Evolutionary conservation across 2,113 vertebrate genomes (phyloP), one percentile per base, ranked within the genome.

Genomic region (Podarcis muralis): DNA sequence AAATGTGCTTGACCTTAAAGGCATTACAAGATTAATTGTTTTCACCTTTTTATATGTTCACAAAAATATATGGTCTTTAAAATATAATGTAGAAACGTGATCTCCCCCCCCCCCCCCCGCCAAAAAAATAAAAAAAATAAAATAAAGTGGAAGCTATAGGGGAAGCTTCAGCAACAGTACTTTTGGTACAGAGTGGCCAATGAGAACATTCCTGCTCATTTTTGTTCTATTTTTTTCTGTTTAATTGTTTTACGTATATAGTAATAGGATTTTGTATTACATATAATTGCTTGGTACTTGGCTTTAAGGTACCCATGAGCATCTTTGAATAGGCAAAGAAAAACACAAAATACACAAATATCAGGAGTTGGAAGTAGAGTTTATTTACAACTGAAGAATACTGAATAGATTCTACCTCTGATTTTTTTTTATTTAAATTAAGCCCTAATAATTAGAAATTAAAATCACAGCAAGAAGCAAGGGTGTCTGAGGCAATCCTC

Each of bases 341-440:
- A 7, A 65, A 40, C 40, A 48, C 12, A 81, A 93, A 90, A 92
- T 30, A 88, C 78, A 43, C 85, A 84, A 30, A 87, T 69, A 77
- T 72, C 30, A 92, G 81, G 75, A 93, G 81, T 74, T 91, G 91
- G 59, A 88, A 93, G 77, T 93, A 37, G 86, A 81, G 71, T 92
- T 96, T 96, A 95, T 95, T 96, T 95, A 93, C 85, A 83, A 72
- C 93, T 90, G 78, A 92, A 95, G 93, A 87, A 69, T 88, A 85
- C 0, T 75, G 83, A 92, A 90, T 78, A 81, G 91, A 88, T 93
- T 92, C 87, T 92, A 93, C 66, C 85, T 93, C 66, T 93, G 83
- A 92, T 93, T 92, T 90, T 93, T 90, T 93, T 90, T 92, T 92
- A 89, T 94, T 91, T 91, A 91, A 94, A 88, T 92, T 92, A 81